Percentiles rank a stretch among this genome's conserved stretches.
Evolutionary conservation across 2,888 invertebrate species (phyloP).

Genomic region (Platycheirus rosarum): DNA sequence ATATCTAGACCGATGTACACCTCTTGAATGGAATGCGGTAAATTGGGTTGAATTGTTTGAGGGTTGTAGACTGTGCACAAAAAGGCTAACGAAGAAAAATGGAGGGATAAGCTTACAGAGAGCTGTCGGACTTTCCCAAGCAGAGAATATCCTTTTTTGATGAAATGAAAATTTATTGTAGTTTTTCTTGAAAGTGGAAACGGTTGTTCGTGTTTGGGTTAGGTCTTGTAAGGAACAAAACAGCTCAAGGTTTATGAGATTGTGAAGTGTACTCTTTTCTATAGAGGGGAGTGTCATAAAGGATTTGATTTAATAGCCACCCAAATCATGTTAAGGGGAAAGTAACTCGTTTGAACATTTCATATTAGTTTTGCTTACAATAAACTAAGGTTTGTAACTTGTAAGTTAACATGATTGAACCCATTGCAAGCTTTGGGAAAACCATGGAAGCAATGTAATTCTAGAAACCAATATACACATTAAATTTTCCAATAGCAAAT

Average conservation of each 20-base stretch:
- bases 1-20: no score
- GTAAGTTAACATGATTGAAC: no score
- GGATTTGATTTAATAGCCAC: background rate
- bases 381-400: no score
- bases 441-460: no score
- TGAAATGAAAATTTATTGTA: constrained; percentile 40
- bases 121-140: constrained; percentile 35
- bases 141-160: constrained; percentile 17
- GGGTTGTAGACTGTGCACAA: constrained; percentile 2
- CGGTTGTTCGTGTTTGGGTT: constrained; percentile 27
- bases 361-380: no score
- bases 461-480: no score
- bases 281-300: background rate
- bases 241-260: constrained; percentile 15
- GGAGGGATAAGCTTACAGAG: constrained; percentile 25
- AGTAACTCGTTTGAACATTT: no score
- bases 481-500: no score
- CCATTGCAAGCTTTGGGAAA: no score
- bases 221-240: constrained; percentile 7
- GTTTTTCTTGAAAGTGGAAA: background rate
- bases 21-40: constrained; percentile 30
- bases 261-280: no score
- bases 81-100: background rate
- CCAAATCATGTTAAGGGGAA: constrained; percentile 1
- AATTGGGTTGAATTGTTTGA: constrained; percentile 20